These are phyloP conservation scores for Palythoa grandis DNA, from an alignment of 92 coral and sea anemone species.

Conservation along the genomic window DNA sequence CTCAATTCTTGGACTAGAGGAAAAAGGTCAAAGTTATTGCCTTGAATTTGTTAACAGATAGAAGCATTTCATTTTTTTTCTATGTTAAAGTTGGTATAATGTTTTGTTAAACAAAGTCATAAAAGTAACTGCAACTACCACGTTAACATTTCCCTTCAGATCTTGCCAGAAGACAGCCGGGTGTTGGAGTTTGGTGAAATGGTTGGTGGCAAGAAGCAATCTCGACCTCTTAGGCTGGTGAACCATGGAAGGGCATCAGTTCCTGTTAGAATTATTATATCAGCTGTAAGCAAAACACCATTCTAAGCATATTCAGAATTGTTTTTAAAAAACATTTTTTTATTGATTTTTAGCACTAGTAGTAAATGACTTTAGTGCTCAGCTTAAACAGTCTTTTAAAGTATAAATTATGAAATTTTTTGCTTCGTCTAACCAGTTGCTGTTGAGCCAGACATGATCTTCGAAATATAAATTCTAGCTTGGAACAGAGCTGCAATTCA, in stretches of 20 bases:
- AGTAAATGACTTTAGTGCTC: too few species aligned
- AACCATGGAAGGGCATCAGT: slow-evolving; percentile 93
- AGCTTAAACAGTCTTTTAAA: too few species aligned
- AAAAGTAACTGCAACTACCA: neutral
- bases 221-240: slow-evolving; percentile 79
- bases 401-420: too few species aligned
- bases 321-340: too few species aligned
- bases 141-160: slow-evolving; percentile 45
- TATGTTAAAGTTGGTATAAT: neutral
- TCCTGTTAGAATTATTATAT: slow-evolving; percentile 87
- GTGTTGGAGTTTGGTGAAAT: slow-evolving; percentile 94
- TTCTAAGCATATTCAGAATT: too few species aligned
- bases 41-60: neutral
- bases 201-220: slow-evolving; percentile 75
- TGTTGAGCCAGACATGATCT: too few species aligned
- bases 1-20: neutral
- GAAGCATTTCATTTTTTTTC: neutral
- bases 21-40: neutral
- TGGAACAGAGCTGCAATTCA: too few species aligned
- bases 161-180: slow-evolving; percentile 86
- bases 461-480: too few species aligned
- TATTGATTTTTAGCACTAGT: too few species aligned
- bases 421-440: too few species aligned
- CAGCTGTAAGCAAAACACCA: slow-evolving; percentile 76
- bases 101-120: neutral